phyloP scores from a whole-genome alignment of 2,888 invertebrate species.

The Amaurobius ferox region DNA sequence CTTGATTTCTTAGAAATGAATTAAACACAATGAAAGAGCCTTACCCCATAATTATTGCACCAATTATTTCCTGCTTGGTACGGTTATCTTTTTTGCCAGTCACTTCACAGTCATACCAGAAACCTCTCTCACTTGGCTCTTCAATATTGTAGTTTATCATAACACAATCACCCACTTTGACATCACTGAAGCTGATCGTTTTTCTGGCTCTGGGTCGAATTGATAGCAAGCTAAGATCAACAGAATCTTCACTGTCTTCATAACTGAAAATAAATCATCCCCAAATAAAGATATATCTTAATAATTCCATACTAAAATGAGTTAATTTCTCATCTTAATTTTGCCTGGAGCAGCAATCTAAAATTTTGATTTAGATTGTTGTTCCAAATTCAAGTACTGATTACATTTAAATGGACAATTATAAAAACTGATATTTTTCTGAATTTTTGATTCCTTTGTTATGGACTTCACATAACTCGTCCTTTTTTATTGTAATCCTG shows the following conservation, averaged over 20 bases:
- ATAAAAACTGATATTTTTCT: too few relatives aligned
- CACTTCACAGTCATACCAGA: slow-evolving; percentile 82
- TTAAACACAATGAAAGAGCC: slow-evolving; percentile 20
- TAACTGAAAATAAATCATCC: slow-evolving; percentile 55
- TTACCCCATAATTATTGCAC: slow-evolving; percentile 78
- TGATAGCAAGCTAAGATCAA: slow-evolving; percentile 62
- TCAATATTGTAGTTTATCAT: slow-evolving; percentile 88
- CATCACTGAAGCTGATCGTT: slow-evolving; percentile 80
- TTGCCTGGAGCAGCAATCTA: too few relatives aligned
- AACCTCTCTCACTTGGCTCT: slow-evolving; percentile 82
- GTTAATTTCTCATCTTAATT: too few relatives aligned
- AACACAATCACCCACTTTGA: slow-evolving; percentile 82
- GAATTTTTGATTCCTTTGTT: too few relatives aligned
- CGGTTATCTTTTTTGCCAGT: slow-evolving; percentile 75
- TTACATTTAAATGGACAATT: too few relatives aligned
- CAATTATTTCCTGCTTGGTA: slow-evolving; percentile 75
- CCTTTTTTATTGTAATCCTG: too few relatives aligned
- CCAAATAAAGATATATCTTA: too few relatives aligned
- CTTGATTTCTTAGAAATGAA: too few relatives aligned
- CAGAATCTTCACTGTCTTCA: slow-evolving; percentile 51
- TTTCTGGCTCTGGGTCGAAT: slow-evolving; percentile 84
- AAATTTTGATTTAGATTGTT: too few relatives aligned
- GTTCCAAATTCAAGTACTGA: too few relatives aligned
- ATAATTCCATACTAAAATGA: too few relatives aligned
- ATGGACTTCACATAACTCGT: too few relatives aligned